phyloP scores from a whole-genome alignment of 2,113 vertebrate genomes.

The Microtus ochrogaster region DNA sequence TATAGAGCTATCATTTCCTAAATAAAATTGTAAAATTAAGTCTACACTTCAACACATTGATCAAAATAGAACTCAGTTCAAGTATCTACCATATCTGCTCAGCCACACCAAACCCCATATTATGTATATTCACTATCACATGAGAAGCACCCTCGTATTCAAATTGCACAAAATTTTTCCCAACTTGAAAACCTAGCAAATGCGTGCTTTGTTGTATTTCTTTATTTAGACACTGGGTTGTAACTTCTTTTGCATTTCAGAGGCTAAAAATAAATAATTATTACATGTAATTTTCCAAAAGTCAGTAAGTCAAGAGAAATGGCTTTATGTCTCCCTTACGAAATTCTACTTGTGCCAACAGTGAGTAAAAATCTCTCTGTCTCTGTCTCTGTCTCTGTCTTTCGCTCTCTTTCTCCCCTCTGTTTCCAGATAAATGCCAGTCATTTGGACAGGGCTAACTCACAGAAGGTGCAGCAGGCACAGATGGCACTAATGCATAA shows the following conservation, averaged over 20 bases:
- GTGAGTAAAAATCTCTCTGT: slow-evolving; percentile 81
- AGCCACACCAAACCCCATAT: background rate
- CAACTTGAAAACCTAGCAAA: slow-evolving; percentile 26
- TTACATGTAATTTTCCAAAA: background rate
- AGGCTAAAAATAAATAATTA: slow-evolving; percentile 58
- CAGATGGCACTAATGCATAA: slow-evolving; percentile 99
- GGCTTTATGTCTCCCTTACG: slow-evolving; percentile 61
- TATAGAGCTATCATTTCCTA: background rate
- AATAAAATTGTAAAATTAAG: slow-evolving; percentile 51
- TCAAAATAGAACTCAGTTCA: slow-evolving; percentile 49
- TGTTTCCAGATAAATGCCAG: slow-evolving; percentile 96
- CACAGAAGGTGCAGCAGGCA: slow-evolving; percentile 98
- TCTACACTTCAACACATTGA: slow-evolving; percentile 59
- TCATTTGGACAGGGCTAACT: slow-evolving; percentile 94
- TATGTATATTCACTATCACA: background rate
- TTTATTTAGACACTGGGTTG: slow-evolving; percentile 59
- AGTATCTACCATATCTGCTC: slow-evolving; percentile 25
- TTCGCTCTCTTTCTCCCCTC: slow-evolving; percentile 55
- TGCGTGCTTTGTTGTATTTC: slow-evolving; percentile 52
- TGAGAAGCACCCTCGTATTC: slow-evolving; percentile 33
- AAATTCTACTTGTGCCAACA: slow-evolving; percentile 80
- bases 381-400: background rate
- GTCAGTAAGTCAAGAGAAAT: background rate
- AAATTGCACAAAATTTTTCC: slow-evolving; percentile 8
- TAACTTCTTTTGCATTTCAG: slow-evolving; percentile 46